phyloP scores from a whole-genome alignment of 2,113 vertebrate species.

The Rhipidura dahli region DNA sequence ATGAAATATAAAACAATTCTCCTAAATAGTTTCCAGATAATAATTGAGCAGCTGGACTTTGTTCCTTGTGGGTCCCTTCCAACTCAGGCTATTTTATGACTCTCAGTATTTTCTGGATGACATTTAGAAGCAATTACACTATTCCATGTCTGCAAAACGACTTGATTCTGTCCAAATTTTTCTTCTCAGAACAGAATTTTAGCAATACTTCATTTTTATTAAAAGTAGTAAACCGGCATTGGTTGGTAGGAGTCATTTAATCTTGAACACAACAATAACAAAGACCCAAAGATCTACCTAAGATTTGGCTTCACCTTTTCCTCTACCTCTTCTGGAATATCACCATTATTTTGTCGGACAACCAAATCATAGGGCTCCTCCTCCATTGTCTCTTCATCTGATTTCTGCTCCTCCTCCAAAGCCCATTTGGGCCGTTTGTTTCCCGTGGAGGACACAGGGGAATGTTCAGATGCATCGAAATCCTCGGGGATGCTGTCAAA shows the following conservation, averaged over 20 bases:
- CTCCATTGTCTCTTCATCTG: slow-evolving; percentile 84
- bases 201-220: neutral
- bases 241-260: neutral
- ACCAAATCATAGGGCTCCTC: slow-evolving; percentile 89
- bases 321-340: slow-evolving; percentile 78
- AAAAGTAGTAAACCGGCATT: neutral
- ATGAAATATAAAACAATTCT: neutral
- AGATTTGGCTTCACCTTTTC: slow-evolving; percentile 75
- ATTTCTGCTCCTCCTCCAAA: slow-evolving; percentile 76
- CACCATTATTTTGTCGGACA: slow-evolving; percentile 82
- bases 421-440: slow-evolving; percentile 73
- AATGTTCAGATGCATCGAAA: slow-evolving; percentile 49
- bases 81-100: neutral
- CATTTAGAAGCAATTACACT: neutral
- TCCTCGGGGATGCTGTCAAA: slow-evolving; percentile 78
- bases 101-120: neutral
- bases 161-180: neutral
- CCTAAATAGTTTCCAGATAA: neutral
- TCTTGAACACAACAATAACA: neutral
- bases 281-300: slow-evolving; percentile 56
- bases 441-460: slow-evolving; percentile 55
- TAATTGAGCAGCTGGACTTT: neutral
- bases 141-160: slow-evolving; percentile 6
- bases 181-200: neutral
- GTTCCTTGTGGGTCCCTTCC: neutral